Conservation (phyloP, 2,797 vertebrate species). For the Leptodactylus fallax region DNA sequence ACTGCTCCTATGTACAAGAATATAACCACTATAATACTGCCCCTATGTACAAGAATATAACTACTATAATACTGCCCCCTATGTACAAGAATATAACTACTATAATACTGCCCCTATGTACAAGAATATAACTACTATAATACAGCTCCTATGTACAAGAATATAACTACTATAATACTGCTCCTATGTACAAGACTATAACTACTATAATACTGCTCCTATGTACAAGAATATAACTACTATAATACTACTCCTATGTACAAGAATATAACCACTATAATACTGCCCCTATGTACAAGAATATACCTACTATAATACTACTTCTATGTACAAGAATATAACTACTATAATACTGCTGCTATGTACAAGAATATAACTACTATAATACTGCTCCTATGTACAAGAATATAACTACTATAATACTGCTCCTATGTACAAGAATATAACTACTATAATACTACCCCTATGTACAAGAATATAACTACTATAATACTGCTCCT, state of each 20-base stretch:
- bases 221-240: conserved; percentile 11
- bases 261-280: background rate
- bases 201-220: conserved; percentile 3
- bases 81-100: too few relatives aligned
- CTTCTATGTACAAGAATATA: background rate
- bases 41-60: too few relatives aligned
- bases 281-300: background rate
- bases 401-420: background rate
- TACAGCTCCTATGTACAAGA: too few relatives aligned
- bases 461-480: background rate
- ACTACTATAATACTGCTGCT: background rate
- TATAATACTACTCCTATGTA: background rate
- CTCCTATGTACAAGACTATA: background rate
- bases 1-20: background rate
- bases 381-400: background rate
- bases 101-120: too few relatives aligned
- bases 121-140: too few relatives aligned
- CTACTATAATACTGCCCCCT: too few relatives aligned
- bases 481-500: background rate
- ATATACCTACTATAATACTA: conserved; percentile 3
- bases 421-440: background rate
- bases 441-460: conserved; percentile 2
- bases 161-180: too few relatives aligned
- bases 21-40: background rate
- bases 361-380: background rate